Conservation (phyloP, 2,797 vertebrate species). For the Tragopan temminckii region DNA sequence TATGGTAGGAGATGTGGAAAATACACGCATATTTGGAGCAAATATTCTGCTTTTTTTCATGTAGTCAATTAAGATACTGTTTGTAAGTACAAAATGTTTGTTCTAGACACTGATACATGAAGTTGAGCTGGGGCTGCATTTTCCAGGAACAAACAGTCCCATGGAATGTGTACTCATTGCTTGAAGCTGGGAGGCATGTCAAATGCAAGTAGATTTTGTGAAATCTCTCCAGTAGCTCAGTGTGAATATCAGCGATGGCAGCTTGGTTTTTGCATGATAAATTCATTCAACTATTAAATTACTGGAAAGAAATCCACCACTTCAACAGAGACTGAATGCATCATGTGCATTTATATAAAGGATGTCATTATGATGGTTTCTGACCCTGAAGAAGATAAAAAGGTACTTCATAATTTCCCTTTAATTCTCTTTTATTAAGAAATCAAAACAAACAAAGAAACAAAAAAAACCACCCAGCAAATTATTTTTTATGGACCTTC, state of each 20-base stretch:
- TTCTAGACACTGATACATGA: conserved; percentile 38
- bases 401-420: background rate
- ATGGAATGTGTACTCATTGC: accelerated
- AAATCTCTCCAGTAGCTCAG: background rate
- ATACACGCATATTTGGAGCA: background rate
- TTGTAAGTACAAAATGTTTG: conserved; percentile 65
- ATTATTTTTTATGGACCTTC: background rate
- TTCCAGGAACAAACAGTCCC: conserved; percentile 58
- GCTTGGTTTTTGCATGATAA: background rate
- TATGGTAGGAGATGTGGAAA: background rate
- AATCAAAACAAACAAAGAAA: background rate
- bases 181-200: conserved; percentile 17
- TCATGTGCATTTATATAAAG: background rate
- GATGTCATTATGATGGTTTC: background rate
- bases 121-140: conserved; percentile 2
- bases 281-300: conserved; percentile 30
- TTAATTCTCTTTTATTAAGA: background rate
- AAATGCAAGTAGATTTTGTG: conserved; percentile 15
- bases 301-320: conserved; percentile 29
- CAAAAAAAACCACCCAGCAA: background rate
- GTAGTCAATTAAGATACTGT: conserved; percentile 5
- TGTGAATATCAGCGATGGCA: conserved; percentile 12
- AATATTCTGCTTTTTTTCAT: conserved; percentile 41
- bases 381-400: background rate
- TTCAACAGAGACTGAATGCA: background rate